Base-by-base conservation (phyloP, 1,140 invertebrate species). In the Zaprionus ghesquierei region DNA sequence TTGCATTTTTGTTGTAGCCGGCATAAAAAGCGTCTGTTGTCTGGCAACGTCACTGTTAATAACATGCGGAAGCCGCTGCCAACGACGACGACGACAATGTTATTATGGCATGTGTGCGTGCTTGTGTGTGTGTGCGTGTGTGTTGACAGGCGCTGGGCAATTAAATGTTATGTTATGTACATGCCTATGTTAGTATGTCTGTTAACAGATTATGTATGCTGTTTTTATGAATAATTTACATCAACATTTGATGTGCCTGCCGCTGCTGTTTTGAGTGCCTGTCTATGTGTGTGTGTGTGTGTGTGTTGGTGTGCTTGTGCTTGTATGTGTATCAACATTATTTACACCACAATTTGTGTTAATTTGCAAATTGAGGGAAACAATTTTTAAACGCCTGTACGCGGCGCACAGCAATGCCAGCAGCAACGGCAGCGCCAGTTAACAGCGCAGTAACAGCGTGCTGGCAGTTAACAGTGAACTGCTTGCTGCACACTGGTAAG, bases 21-120 rank as follows among this genome's bases (percentile, higher is more conserved):
- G 76, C 61, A 31, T 74, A 63, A 25, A 74, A 63, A 49, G 22
- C 59, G 49, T 51, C 31, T 46, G 41, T 22, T 35, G n/a, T n/a
- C n/a, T n/a, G 51, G 31, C 63, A 62, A 79, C 77, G 76, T 79
- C 77, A 79, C 63, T 79, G 75, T 77, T 69, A 74, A 65, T 77
- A 79, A 75, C 75, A 75, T 75, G 72, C 72, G 53, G 68, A 76
- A 69, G 55, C 77, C 69, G 41, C 31, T 62, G 58, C n/a, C 23
- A 5, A 49, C 20, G n/a, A n/a, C n/a, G n/a, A n/a, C n/a, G n/a
- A n/a, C n/a, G n/a, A n/a, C n/a, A n/a, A 60, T 29, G 31, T 18
- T 49, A 53, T 31, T n/a, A 56, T 25, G 58, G 27, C 54, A 27
- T 59, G 31, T 69, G 29, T 33, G 25, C 22, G 33, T 27, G 20